Conservation (phyloP, 2,888 invertebrate genomes). For the Esperia sulphurella region DNA sequence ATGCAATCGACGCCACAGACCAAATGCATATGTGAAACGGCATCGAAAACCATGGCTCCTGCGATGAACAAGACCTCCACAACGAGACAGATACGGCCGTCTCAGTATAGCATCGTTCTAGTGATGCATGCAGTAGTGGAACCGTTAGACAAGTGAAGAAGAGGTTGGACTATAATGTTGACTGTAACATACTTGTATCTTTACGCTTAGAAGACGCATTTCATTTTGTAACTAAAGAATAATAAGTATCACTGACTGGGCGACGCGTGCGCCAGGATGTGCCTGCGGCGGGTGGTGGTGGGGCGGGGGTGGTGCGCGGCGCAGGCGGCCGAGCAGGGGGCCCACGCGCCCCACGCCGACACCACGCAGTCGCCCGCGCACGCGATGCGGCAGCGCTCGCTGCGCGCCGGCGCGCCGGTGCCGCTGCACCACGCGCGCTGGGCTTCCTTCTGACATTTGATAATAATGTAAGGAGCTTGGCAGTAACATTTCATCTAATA, state of each 20-base stretch:
- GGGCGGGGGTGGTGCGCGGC: conserved; percentile 52
- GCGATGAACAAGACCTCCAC: too few species aligned
- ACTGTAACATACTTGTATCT: too few species aligned
- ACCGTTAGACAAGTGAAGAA: too few species aligned
- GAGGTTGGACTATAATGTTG: too few species aligned
- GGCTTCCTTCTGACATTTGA: conserved; percentile 61
- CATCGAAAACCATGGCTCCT: too few species aligned
- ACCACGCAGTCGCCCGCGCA: conserved; percentile 85
- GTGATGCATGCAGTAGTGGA: too few species aligned
- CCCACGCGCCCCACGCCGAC: conserved; percentile 82
- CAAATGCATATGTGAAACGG: too few species aligned
- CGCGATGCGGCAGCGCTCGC: conserved; percentile 81
- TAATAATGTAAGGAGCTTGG: not conserved
- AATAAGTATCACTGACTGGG: conserved; percentile 48
- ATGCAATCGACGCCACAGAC: too few species aligned
- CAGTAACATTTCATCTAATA: not conserved
- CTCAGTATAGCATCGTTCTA: too few species aligned
- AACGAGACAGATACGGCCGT: too few species aligned
- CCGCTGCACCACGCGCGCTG: conserved; percentile 74
- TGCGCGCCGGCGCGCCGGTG: conserved; percentile 63
- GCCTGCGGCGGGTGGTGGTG: conserved; percentile 40
- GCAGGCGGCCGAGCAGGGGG: conserved; percentile 64
- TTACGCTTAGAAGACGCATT: too few species aligned
- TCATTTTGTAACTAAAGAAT: too few species aligned
- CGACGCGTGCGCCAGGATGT: conserved; percentile 60